phyloP scores from a whole-genome alignment of 53 echinoderm and acorn worm species.

The Stichopus horrens region DNA sequence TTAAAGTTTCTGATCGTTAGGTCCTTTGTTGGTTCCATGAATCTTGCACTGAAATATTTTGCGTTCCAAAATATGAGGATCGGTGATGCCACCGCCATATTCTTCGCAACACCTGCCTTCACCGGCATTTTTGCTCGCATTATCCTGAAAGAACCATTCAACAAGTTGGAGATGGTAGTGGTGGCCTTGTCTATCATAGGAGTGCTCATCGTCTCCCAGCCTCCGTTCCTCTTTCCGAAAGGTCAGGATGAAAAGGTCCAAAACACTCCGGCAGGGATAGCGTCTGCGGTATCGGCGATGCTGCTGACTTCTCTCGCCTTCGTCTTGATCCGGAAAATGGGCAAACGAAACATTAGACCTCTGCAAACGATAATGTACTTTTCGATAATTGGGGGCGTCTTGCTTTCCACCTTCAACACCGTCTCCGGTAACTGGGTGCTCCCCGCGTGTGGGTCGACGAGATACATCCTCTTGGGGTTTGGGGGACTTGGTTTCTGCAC shows the following conservation, averaged over 20 bases:
- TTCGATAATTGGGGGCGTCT: neutral
- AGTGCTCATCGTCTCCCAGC: constrained; percentile 7
- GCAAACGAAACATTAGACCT: constrained; percentile 13
- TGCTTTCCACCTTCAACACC: neutral
- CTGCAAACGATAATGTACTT: constrained; percentile 22
- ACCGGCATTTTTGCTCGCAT: neutral
- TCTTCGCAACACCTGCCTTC: constrained; percentile 3
- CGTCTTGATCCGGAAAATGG: neutral
- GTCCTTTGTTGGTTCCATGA: neutral
- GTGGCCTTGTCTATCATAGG: neutral
- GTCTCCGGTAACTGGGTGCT: neutral
- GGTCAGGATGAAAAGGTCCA: neutral
- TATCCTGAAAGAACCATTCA: constrained; percentile 29
- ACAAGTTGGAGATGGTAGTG: neutral
- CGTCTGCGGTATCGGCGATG: neutral
- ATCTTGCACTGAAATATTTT: constrained; percentile 3
- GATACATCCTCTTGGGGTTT: neutral
- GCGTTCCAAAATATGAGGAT: constrained; percentile 22
- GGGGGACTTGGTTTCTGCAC: neutral
- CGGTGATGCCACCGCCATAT: constrained; percentile 21
- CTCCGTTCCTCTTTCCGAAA: constrained; percentile 11
- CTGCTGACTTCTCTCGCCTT: neutral
- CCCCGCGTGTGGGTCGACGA: constrained; percentile 7
- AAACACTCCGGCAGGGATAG: neutral
- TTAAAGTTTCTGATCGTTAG: constrained; percentile 11